Evolutionary conservation across 2,888 invertebrate species (phyloP).

Genomic region (Hecatera dysodea): DNA sequence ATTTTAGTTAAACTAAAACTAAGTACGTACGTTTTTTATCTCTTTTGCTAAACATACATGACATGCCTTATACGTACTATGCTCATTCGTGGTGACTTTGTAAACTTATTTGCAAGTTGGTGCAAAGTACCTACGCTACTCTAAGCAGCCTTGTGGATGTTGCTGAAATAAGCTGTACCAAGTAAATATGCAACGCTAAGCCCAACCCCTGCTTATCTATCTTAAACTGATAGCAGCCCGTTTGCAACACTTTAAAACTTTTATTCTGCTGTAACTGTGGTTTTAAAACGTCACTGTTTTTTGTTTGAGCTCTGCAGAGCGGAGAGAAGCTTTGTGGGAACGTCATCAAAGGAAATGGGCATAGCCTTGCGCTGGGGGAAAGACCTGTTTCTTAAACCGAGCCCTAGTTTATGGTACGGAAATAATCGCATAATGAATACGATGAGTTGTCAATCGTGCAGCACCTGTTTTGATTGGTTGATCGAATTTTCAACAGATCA

Average conservation of each 20-base stretch:
- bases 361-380: no score
- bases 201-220: neutral
- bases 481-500: no score
- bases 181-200: neutral
- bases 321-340: conserved; percentile 10
- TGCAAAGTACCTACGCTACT: conserved; percentile 24
- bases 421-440: neutral
- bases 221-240: neutral
- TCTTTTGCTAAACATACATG: no score
- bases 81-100: neutral
- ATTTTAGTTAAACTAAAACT: no score
- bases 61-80: neutral
- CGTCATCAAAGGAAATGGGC: neutral
- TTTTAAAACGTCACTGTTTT: neutral
- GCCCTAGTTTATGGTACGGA: neutral
- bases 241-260: neutral
- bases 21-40: no score
- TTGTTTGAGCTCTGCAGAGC: neutral
- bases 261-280: neutral
- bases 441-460: neutral
- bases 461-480: neutral
- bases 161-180: neutral
- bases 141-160: neutral
- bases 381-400: neutral
- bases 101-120: conserved; percentile 20